A percentile compares a stretch with the other conserved stretches of the same genome.
Evolutionary conservation across 1,140 invertebrate species (phyloP).

Genomic region (Drosophila pallidifrons): DNA sequence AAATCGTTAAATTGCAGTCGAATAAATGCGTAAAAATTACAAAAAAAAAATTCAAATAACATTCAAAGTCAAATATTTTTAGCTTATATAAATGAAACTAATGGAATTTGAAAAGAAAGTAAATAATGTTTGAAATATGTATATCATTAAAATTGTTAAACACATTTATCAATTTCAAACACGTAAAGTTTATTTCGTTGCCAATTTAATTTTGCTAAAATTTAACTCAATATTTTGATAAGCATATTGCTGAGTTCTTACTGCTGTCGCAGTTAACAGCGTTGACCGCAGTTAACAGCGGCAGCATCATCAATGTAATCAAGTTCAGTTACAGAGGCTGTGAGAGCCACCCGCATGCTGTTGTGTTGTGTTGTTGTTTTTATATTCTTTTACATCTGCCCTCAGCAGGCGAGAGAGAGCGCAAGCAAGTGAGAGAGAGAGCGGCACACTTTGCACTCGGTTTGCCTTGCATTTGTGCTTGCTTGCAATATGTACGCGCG

Average conservation of each 20-base stretch:
- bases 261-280: slow-evolving; percentile 16
- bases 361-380: too few species aligned
- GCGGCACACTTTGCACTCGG: slow-evolving; percentile 9
- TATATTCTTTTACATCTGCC: slow-evolving; percentile 22
- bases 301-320: slow-evolving; percentile 42
- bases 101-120: too few species aligned
- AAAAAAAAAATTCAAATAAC: not conserved
- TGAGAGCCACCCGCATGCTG: slow-evolving; percentile 46
- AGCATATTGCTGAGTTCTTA: not conserved
- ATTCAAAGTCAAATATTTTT: too few species aligned
- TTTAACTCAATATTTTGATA: not conserved
- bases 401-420: not conserved
- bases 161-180: too few species aligned
- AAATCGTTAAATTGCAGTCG: not conserved
- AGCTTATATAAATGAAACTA: too few species aligned
- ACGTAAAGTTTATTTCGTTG: too few species aligned
- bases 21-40: not conserved
- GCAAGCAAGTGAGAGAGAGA: not conserved
- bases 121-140: too few species aligned
- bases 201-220: too few species aligned
- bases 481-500: not conserved
- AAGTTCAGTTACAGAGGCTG: slow-evolving; percentile 32
- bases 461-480: not conserved
- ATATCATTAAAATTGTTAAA: too few species aligned
- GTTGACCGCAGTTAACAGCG: slow-evolving; percentile 30